Evolutionary conservation across 2,797 vertebrate genomes (phyloP).

Genomic region (Merluccius polli): DNA sequence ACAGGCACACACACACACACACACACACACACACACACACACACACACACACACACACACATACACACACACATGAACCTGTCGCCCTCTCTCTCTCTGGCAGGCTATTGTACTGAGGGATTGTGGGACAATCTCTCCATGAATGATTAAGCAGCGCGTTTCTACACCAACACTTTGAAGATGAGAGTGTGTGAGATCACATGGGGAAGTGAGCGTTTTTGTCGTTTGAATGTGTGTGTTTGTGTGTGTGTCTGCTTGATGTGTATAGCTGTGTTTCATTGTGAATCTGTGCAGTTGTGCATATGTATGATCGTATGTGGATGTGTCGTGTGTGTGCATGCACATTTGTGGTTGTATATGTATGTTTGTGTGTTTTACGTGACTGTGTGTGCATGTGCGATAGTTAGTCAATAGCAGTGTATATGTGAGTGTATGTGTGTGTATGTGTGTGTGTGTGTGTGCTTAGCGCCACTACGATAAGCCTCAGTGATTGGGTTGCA

Average conservation of each 20-base stretch:
- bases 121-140: slow-evolving; percentile 73
- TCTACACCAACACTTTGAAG: slow-evolving; percentile 68
- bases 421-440: slow-evolving; percentile 13
- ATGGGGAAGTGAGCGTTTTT: slow-evolving; percentile 24
- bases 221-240: neutral
- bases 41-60: slow-evolving; percentile 7
- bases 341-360: neutral
- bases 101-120: slow-evolving; percentile 72
- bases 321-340: slow-evolving; percentile 10
- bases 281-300: neutral
- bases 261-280: neutral
- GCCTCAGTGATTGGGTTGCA: slow-evolving; percentile 57
- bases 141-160: slow-evolving; percentile 72
- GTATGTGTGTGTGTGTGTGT: slow-evolving; percentile 10
- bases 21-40: slow-evolving; percentile 34
- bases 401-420: too few relatives aligned
- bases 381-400: neutral
- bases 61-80: slow-evolving; percentile 56
- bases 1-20: slow-evolving; percentile 24
- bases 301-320: neutral
- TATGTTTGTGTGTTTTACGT: slow-evolving; percentile 14
- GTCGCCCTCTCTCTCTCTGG: slow-evolving; percentile 59
- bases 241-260: slow-evolving; percentile 3
- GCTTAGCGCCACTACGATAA: slow-evolving; percentile 38
- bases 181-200: slow-evolving; percentile 67